These are phyloP conservation scores for Brachyistius frenatus DNA, from an alignment of 2,113 vertebrate species.

Conservation along the genomic window DNA sequence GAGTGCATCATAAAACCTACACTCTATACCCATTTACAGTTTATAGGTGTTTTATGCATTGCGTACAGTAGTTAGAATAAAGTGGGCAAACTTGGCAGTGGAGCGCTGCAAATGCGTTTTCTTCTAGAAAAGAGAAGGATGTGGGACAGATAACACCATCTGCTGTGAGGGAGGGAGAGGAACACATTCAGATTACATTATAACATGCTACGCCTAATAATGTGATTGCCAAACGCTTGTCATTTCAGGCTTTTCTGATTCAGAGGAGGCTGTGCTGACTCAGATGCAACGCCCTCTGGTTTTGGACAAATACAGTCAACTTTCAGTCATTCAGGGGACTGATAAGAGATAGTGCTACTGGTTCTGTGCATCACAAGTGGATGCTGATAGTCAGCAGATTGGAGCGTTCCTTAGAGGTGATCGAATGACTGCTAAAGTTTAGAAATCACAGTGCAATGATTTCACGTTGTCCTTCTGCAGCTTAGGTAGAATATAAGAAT, in stretches of 20 bases:
- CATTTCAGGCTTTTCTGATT: conserved; percentile 19
- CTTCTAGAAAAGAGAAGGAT: not conserved
- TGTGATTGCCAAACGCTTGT: conserved; percentile 36
- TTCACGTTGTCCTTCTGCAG: not conserved
- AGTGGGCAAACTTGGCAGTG: not conserved
- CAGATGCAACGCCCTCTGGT: not conserved
- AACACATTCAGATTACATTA: conserved; percentile 15
- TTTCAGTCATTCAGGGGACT: conserved; percentile 1
- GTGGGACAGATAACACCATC: not conserved
- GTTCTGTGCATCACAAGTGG: not conserved
- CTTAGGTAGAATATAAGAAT: not conserved
- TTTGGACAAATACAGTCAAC: not conserved
- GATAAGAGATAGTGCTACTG: not conserved
- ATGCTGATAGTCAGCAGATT: conserved; percentile 9
- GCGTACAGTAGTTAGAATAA: not conserved
- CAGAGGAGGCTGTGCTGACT: conserved; percentile 12
- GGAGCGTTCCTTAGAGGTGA: not conserved
- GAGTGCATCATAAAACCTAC: not conserved
- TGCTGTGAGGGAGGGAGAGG: not conserved
- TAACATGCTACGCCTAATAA: conserved; percentile 17
- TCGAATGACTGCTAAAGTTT: not conserved
- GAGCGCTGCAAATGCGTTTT: not conserved
- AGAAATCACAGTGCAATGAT: too few species aligned
- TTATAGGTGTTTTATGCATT: not conserved
- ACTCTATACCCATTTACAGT: not conserved